Conservation (phyloP, 2,113 vertebrate genomes). For the Anoura caudifer region DNA sequence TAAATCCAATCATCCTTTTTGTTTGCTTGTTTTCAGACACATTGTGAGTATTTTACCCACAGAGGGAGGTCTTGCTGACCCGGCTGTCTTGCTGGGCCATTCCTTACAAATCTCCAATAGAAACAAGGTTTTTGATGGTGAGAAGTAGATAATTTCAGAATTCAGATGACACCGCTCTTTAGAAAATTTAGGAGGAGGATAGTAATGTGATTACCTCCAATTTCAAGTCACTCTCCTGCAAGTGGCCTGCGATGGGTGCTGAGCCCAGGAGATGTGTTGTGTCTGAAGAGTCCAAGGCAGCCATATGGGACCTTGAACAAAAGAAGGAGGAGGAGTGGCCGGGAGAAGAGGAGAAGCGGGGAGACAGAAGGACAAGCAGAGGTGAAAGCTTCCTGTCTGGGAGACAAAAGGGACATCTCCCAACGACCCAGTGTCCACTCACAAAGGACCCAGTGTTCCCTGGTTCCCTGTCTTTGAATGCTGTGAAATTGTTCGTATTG, state of each 20-base stretch:
- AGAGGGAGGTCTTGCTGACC: neutral
- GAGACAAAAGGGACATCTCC: neutral
- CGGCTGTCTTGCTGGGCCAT: neutral
- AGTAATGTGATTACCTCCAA: neutral
- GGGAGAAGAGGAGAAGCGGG: neutral
- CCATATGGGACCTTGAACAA: neutral
- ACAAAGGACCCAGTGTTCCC: neutral
- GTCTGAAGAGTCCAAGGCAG: neutral
- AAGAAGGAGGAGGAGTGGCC: neutral
- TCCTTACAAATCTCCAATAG: neutral
- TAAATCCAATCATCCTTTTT: slow-evolving; percentile 33
- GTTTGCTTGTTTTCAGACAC: slow-evolving; percentile 5
- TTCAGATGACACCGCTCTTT: neutral
- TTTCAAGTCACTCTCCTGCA: neutral
- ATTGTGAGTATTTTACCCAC: neutral
- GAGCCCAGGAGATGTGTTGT: neutral
- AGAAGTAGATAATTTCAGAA: slow-evolving; percentile 25
- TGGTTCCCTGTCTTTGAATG: neutral
- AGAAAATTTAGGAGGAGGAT: neutral
- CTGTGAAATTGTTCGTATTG: neutral
- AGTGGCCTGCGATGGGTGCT: neutral
- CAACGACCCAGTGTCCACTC: neutral
- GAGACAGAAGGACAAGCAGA: neutral
- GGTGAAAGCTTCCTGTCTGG: neutral
- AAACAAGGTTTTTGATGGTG: neutral